Conservation (phyloP, 2,888 invertebrate species). For the Hipparchia semele region DNA sequence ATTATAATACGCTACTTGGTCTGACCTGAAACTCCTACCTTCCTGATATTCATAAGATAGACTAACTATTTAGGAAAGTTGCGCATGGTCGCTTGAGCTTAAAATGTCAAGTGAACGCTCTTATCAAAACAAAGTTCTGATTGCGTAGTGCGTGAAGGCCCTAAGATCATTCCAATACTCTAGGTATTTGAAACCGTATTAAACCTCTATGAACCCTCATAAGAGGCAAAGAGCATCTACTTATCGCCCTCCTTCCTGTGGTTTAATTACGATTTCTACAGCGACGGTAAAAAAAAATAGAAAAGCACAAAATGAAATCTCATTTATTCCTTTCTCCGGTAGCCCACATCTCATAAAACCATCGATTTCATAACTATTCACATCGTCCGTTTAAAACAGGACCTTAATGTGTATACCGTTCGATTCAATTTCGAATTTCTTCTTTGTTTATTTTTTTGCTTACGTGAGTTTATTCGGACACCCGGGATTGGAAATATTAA, state of each 20-base stretch:
- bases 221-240: conserved; percentile 9
- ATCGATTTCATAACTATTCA: conserved; percentile 26
- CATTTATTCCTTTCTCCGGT: conserved; percentile 25
- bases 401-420: background rate
- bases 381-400: conserved; percentile 4
- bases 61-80: too few species aligned
- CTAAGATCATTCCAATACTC: too few species aligned
- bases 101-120: too few species aligned
- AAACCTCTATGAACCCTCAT: conserved; percentile 10
- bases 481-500: conserved; percentile 25
- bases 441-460: conserved; percentile 1
- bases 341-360: conserved; percentile 31
- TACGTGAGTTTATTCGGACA: conserved; percentile 15
- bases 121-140: too few species aligned
- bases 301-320: conserved; percentile 33
- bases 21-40: too few species aligned
- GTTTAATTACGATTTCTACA: conserved; percentile 32
- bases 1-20: too few species aligned
- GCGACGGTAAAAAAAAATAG: conserved; percentile 26
- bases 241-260: conserved; percentile 18
- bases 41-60: too few species aligned
- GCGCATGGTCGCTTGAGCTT: too few species aligned
- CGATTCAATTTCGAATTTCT: background rate
- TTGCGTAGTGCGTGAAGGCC: too few species aligned
- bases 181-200: background rate